phyloP scores from a whole-genome alignment of 2,888 invertebrate species.

The Cerceris ruficornis region DNA sequence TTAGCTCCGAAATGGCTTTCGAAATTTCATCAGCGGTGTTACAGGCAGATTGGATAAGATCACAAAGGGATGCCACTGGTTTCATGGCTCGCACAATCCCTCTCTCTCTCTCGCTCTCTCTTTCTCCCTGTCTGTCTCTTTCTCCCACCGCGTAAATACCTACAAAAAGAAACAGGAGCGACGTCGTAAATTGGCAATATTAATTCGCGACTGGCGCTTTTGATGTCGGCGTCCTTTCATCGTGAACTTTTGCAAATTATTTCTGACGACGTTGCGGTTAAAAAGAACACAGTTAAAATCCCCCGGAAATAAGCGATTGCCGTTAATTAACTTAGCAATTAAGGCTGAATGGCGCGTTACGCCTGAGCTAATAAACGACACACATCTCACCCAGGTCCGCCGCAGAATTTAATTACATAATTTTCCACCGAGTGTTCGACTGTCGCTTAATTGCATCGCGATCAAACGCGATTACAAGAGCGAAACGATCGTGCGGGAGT shows the following conservation, averaged over 20 bases:
- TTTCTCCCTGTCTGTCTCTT: no score
- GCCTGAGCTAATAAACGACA: slow-evolving; percentile 13
- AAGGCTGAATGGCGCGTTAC: slow-evolving; percentile 21
- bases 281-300: slow-evolving; percentile 4
- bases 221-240: not conserved
- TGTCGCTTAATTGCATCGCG: slow-evolving; percentile 41
- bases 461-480: slow-evolving; percentile 26
- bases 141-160: not conserved
- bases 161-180: slow-evolving; percentile 29
- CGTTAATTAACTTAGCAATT: slow-evolving; percentile 40
- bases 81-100: slow-evolving; percentile 34
- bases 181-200: slow-evolving; percentile 37
- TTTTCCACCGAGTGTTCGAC: slow-evolving; percentile 11
- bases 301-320: not conserved
- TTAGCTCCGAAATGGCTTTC: slow-evolving; percentile 15
- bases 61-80: slow-evolving; percentile 58
- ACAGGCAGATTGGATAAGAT: slow-evolving; percentile 37
- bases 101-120: slow-evolving; percentile 4
- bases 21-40: slow-evolving; percentile 43
- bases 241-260: slow-evolving; percentile 13
- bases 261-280: slow-evolving; percentile 10
- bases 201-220: slow-evolving; percentile 34
- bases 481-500: no score
- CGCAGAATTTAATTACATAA: slow-evolving; percentile 29
- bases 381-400: not conserved